Evolutionary conservation across 2,888 invertebrate genomes (phyloP).

Genomic region (Lasiommata megera): DNA sequence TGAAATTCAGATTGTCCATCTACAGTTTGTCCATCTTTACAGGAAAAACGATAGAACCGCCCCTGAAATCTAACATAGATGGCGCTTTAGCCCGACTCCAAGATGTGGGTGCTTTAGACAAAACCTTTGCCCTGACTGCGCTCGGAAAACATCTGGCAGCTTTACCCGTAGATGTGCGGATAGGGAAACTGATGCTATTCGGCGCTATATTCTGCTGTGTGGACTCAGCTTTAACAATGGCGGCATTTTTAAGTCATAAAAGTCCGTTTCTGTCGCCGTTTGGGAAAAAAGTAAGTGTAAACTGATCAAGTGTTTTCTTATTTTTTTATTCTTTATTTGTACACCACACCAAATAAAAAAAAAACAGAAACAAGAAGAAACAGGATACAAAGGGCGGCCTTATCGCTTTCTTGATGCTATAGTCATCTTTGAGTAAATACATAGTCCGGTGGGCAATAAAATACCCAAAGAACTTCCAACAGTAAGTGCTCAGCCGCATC

Average conservation of each 20-base stretch:
- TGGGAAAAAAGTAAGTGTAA: slow-evolving; percentile 79
- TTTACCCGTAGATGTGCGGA: slow-evolving; percentile 93
- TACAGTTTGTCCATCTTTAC: slow-evolving; percentile 6
- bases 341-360: too few relatives aligned
- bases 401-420: too few relatives aligned
- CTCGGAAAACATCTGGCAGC: slow-evolving; percentile 93
- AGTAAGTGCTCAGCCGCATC: too few relatives aligned
- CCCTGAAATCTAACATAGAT: slow-evolving; percentile 83
- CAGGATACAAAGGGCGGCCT: too few relatives aligned
- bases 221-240: slow-evolving; percentile 95
- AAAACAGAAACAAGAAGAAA: too few relatives aligned
- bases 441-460: too few relatives aligned
- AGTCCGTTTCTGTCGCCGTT: slow-evolving; percentile 89
- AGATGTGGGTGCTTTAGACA: slow-evolving; percentile 91
- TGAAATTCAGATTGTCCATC: too few relatives aligned
- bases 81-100: slow-evolving; percentile 86
- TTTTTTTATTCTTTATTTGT: too few relatives aligned
- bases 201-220: slow-evolving; percentile 96
- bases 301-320: too few relatives aligned
- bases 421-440: too few relatives aligned
- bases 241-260: slow-evolving; percentile 90
- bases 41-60: slow-evolving; percentile 89
- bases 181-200: slow-evolving; percentile 95
- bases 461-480: too few relatives aligned
- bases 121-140: slow-evolving; percentile 87